Evolutionary conservation across 2,797 vertebrate species (phyloP).

Genomic region (Oryzias sinensis): DNA sequence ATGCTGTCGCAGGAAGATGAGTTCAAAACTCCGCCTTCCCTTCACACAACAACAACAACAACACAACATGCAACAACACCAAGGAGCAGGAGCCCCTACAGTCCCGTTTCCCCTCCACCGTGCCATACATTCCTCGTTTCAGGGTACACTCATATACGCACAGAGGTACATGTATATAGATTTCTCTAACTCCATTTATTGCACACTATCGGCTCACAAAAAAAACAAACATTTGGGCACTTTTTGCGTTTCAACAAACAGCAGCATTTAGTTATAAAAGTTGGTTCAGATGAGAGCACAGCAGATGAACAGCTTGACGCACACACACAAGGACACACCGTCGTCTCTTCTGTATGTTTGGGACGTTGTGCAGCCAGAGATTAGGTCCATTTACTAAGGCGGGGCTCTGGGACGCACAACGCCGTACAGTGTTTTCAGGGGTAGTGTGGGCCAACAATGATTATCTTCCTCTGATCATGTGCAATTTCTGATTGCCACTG

Average conservation of each 20-base stretch:
- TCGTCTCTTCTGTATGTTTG: constrained; percentile 11
- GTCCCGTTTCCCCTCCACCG: constrained; percentile 55
- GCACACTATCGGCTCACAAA: constrained; percentile 77
- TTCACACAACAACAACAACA: constrained; percentile 66
- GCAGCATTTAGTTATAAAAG: constrained; percentile 76
- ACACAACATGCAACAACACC: constrained; percentile 67
- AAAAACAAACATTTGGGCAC: constrained; percentile 69
- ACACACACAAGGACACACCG: constrained; percentile 63
- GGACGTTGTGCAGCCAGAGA: constrained; percentile 72
- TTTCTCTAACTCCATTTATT: constrained; percentile 70
- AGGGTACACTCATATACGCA: constrained; percentile 12
- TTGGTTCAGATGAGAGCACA: constrained; percentile 53
- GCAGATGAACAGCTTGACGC: constrained; percentile 57
- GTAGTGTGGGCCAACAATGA: constrained; percentile 50
- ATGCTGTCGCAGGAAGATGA: constrained; percentile 53
- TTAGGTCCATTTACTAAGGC: constrained; percentile 75
- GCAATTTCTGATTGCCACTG: constrained; percentile 71
- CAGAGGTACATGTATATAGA: constrained; percentile 14
- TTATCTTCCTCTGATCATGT: constrained; percentile 67
- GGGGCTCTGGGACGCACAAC: constrained; percentile 67
- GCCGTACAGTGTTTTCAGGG: constrained; percentile 68
- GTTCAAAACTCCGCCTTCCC: constrained; percentile 39
- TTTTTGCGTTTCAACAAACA: constrained; percentile 76
- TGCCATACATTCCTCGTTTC: constrained; percentile 63
- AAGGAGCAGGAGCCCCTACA: constrained; percentile 52